Conservation (phyloP, 2,113 vertebrate genomes). For the Sphyrna mokarran region DNA sequence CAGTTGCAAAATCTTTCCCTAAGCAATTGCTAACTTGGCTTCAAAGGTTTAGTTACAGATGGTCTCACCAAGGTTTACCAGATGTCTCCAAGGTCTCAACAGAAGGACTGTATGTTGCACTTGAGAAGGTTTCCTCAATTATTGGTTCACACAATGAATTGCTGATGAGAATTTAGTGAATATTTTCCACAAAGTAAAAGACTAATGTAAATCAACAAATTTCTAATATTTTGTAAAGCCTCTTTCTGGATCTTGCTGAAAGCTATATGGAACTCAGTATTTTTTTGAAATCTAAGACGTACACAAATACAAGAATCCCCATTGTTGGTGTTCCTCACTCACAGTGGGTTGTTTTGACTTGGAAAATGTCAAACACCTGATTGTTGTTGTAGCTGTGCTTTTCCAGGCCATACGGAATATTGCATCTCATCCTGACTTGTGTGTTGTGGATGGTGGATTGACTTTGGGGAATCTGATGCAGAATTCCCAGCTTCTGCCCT, state of each 20-base stretch:
- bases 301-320: neutral
- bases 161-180: neutral
- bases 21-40: neutral
- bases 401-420: neutral
- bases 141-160: neutral
- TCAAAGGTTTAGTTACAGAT: neutral
- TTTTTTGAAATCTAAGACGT: neutral
- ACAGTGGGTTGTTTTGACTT: neutral
- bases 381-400: neutral
- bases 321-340: neutral
- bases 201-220: neutral
- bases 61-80: slow-evolving; percentile 1
- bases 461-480: neutral
- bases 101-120: neutral
- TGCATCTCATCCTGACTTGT: neutral
- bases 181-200: neutral
- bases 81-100: neutral
- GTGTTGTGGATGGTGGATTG: neutral
- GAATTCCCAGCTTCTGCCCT: neutral
- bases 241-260: neutral
- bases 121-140: neutral
- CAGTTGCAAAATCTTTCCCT: neutral
- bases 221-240: neutral
- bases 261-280: neutral
- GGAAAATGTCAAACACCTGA: neutral